Conservation (phyloP, 2,797 vertebrate genomes). For the Characodon lateralis region DNA sequence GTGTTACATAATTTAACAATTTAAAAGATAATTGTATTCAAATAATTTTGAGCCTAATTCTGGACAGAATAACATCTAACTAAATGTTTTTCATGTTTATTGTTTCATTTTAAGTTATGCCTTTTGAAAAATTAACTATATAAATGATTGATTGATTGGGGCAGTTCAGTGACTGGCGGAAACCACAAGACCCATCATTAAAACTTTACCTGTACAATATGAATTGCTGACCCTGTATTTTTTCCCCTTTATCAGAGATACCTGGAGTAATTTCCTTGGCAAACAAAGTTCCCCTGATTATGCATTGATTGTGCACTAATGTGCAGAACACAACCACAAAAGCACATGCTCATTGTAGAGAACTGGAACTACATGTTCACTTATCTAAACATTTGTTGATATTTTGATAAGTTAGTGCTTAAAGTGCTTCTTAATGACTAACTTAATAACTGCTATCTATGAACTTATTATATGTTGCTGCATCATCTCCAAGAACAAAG, state of each 20-base stretch:
- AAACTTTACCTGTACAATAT: not conserved
- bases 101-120: constrained; percentile 17
- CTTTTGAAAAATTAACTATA: not conserved
- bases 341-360: constrained; percentile 18
- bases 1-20: constrained; percentile 63
- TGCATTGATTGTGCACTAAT: constrained; percentile 27
- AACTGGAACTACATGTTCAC: not conserved
- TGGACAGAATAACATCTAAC: constrained; percentile 47
- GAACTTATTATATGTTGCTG: not conserved
- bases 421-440: not conserved
- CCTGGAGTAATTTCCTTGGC: constrained; percentile 15
- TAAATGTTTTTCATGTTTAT: constrained; percentile 19
- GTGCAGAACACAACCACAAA: constrained; percentile 18
- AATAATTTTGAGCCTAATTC: constrained; percentile 56
- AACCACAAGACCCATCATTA: not conserved
- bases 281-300: not conserved
- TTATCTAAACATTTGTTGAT: not conserved
- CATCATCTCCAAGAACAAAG: not conserved
- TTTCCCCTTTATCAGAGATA: constrained; percentile 42
- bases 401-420: not conserved
- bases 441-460: not conserved
- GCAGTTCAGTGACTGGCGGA: not conserved
- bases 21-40: constrained; percentile 64
- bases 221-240: constrained; percentile 8
- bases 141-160: not conserved